Evolutionary conservation across 2,797 vertebrate species (phyloP), one percentile per base, ranked within the genome.

Genomic region (Hyperoplus immaculatus): DNA sequence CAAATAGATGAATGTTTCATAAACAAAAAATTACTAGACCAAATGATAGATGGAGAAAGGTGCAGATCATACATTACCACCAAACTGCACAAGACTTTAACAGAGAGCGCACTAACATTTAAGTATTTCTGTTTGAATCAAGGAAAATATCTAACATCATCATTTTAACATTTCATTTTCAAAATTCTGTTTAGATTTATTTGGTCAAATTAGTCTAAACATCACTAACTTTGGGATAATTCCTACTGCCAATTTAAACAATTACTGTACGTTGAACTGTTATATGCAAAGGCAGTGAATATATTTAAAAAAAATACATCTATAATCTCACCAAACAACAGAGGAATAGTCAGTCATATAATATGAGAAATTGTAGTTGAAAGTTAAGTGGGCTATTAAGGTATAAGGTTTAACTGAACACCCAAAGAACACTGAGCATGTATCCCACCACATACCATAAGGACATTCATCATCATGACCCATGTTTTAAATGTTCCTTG

Each of bases 391-490:
- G 45, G 15, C 9, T 8, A 9, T 50, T 4, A 11, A 65, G 16
- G 36, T 4, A 14, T n/a, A 3, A 7, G 46, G 8, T 43, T 50
- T 29, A 11, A n/a, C 9, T 56, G 15, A 38, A 65, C 49, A 59
- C 16, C n/a, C 21, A 18, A 11, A 15, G 14, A 16, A 11, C 10
- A 49, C 18, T 21, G 5, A 38, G 3, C 13, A 53, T 39, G 38
- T 63, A 36, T n/a, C 47, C 64, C 50, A 61, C 4, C 39, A 36
- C 15, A 53, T 56, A 4, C 53, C 11, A 5, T 4, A 1, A 64
- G 21, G 18, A 56, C 18, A 49, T 66, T 58, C 54, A 14, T 70
- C 49, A 47, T 54, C 21, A 38, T 80, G 80, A 77, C 75, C 68
- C 39, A 56, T 18, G 75, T 69, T 65, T 61, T 61, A 36, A 41